A percentile compares a stretch with the other conserved stretches of the same genome.
Evolutionary conservation across 2,113 vertebrate genomes (phyloP).

Genomic region (Albula glossodonta): DNA sequence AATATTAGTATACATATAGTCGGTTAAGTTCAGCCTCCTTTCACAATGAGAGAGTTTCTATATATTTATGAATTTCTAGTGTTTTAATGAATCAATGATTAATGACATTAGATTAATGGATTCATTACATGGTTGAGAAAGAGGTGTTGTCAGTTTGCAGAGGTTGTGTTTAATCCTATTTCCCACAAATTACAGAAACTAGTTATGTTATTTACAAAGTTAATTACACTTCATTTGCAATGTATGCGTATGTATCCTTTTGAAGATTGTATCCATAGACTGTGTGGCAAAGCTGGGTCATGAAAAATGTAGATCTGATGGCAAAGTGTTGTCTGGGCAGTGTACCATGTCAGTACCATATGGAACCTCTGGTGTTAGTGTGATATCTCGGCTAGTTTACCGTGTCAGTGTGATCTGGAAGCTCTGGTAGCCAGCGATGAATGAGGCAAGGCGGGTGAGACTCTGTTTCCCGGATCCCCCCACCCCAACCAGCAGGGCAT

Average conservation of each 20-base stretch:
- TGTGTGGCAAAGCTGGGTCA: not conserved
- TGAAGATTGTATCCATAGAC: not conserved
- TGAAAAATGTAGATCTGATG: not conserved
- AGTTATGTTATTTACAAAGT: not conserved
- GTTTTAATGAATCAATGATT: too few species aligned
- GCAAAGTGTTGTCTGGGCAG: too few species aligned
- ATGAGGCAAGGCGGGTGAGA: constrained; percentile 75
- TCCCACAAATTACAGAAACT: not conserved
- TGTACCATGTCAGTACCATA: too few species aligned
- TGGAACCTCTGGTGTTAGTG: not conserved
- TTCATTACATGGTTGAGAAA: not conserved
- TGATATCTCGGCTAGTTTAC: constrained; percentile 47
- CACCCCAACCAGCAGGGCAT: constrained; percentile 80
- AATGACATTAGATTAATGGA: too few species aligned
- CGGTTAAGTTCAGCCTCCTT: too few species aligned
- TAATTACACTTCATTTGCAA: not conserved
- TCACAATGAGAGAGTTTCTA: too few species aligned
- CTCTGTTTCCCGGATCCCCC: constrained; percentile 85
- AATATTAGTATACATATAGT: too few species aligned
- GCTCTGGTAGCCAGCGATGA: constrained; percentile 78
- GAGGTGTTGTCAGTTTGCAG: not conserved
- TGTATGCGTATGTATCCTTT: not conserved
- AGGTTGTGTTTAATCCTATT: too few species aligned
- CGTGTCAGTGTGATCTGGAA: constrained; percentile 82
- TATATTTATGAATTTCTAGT: too few species aligned